Percentiles rank a stretch among this genome's conserved stretches.
Conservation (phyloP, 2,888 invertebrate species). For the Acleris cristana region DNA sequence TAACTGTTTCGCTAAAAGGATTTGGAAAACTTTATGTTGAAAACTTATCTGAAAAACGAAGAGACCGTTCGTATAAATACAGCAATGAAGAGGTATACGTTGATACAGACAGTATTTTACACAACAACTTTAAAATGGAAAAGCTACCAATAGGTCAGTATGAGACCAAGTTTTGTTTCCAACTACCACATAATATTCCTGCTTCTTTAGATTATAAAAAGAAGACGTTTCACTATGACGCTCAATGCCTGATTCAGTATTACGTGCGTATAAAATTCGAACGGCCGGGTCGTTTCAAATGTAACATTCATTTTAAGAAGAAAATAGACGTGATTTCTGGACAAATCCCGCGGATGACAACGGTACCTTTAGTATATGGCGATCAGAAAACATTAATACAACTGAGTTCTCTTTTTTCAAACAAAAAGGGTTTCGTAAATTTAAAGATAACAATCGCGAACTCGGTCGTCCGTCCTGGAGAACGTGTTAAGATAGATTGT, state of each 20-base stretch:
- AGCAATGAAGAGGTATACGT: slow-evolving; percentile 19
- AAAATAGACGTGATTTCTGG: slow-evolving; percentile 20
- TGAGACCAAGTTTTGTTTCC: slow-evolving; percentile 18
- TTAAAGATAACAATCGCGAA: too few species aligned
- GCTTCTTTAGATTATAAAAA: slow-evolving; percentile 3
- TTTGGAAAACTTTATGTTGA: slow-evolving; percentile 20
- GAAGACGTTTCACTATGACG: neutral
- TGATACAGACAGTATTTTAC: slow-evolving; percentile 10
- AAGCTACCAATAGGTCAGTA: slow-evolving; percentile 12
- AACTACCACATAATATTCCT: slow-evolving; percentile 17
- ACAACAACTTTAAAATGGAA: neutral
- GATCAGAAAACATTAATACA: neutral
- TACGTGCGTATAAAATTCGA: slow-evolving; percentile 21
- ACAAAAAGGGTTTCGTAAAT: too few species aligned
- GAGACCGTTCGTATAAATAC: neutral
- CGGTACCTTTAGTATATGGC: slow-evolving; percentile 19
- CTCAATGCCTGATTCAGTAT: slow-evolving; percentile 11
- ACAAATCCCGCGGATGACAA: slow-evolving; percentile 15
- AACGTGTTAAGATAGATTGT: slow-evolving; percentile 16
- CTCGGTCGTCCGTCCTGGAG: slow-evolving; percentile 7
- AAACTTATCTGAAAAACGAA: slow-evolving; percentile 7
- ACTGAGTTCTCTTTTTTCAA: too few species aligned
- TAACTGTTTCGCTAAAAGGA: slow-evolving; percentile 22
- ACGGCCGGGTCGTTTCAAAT: slow-evolving; percentile 1
- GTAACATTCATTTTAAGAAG: slow-evolving; percentile 13